A percentile compares a stretch with the other conserved stretches of the same genome.
Evolutionary conservation across 2,888 invertebrate genomes (phyloP).

Genomic region (Acanthosepion lycidas): DNA sequence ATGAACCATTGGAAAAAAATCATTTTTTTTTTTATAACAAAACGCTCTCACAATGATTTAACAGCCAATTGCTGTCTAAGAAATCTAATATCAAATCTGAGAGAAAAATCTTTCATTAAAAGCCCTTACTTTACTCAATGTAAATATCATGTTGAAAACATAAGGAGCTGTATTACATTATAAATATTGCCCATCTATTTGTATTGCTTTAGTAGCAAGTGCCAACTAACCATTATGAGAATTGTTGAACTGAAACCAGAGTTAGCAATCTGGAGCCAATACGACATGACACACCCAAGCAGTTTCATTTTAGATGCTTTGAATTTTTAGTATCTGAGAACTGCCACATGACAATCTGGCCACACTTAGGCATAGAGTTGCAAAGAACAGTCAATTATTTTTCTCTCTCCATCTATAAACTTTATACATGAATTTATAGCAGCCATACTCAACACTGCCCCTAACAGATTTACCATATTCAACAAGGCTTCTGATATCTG

Average conservation of each 20-base stretch:
- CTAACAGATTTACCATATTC: neutral
- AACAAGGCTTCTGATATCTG: too few species aligned
- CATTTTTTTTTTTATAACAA: too few species aligned
- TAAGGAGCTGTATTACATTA: neutral
- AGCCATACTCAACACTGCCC: neutral
- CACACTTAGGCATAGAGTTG: neutral
- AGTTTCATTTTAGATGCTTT: neutral
- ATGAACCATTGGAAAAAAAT: too few species aligned
- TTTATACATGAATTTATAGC: neutral
- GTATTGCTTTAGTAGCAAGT: neutral
- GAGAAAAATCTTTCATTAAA: neutral
- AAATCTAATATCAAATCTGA: neutral
- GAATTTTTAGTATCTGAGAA: slow-evolving; percentile 1
- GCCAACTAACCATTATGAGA: neutral
- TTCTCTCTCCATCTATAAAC: neutral
- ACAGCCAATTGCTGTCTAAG: neutral
- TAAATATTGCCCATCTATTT: neutral
- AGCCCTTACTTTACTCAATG: neutral
- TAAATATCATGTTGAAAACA: neutral
- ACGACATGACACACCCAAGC: neutral
- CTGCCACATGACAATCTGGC: slow-evolving; percentile 14
- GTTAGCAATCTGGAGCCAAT: neutral
- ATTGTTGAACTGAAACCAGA: neutral
- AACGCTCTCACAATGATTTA: too few species aligned
- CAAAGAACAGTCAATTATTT: neutral